Evolutionary conservation across 2,797 vertebrate species (phyloP), one percentile per base, ranked within the genome.

Genomic region (Phrynocephalus forsythii): DNA sequence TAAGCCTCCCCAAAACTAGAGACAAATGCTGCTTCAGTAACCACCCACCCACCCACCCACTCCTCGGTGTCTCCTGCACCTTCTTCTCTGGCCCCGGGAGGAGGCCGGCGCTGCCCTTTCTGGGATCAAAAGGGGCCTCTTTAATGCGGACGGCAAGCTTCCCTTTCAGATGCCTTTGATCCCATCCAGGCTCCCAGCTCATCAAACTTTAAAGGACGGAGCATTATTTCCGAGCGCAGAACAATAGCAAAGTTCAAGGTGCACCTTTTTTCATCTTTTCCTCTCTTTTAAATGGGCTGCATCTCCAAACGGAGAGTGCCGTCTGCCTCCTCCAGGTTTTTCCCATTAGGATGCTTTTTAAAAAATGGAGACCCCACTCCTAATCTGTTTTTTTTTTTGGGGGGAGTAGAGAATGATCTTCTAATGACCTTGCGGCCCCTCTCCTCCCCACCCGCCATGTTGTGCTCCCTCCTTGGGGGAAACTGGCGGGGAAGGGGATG

Each of bases 191-290:
- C 84, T 92, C 68, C 77, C 67, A 76, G 18, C 2, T 28, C 91
- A 87, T 92, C 85, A 90, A 91, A 92, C 91, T 87, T 87, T 88
- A 85, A 92, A 90, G 77, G 69, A 82, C 63, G 8, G 71, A 76
- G 82, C 0, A 0, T 85, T 89, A 89, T 92, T 84, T 90, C 88
- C 90, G 89, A 94, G 91, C 83, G 56, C 81, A 63, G 30, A 67
- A 86, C 88, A 86, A 69, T 0, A 4, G 88, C 88, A 26, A 92
- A 90, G 90, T 91, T 91, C 83, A 90, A 92, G 92, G 86, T 83
- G 89, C 82, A 22, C 9, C 44, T 68, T 68, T 44, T 79, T 78
- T 86, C 22, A 86, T 79, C 75, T 33, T 38, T 77, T 26, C 26
- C 33, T 85, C 93, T 83, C n/a, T 82, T 66, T 77, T 79, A 81